These are phyloP conservation scores for Hipparchia sbordonii DNA, from an alignment of 2,888 invertebrate genomes.

Conservation along the genomic window DNA sequence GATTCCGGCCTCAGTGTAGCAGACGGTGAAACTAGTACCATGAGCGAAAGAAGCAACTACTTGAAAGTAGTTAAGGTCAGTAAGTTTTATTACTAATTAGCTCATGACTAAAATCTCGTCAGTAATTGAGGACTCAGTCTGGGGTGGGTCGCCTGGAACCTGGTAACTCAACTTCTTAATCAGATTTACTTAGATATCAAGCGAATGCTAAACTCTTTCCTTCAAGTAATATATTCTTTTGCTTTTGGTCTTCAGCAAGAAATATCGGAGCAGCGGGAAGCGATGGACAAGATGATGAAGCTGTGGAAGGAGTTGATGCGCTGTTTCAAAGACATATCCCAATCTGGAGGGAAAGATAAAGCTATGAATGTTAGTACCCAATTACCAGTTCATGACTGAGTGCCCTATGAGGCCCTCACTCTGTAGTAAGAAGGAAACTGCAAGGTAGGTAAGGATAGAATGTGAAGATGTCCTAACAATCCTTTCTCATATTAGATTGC, in stretches of 20 bases:
- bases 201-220: too few relatives aligned
- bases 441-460: too few relatives aligned
- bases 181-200: too few relatives aligned
- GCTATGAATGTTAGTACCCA: constrained; percentile 52
- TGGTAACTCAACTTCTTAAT: too few relatives aligned
- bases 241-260: constrained; percentile 60
- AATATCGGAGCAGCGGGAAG: constrained; percentile 73
- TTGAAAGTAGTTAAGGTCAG: constrained; percentile 70
- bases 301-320: constrained; percentile 78
- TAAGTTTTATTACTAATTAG: constrained; percentile 3
- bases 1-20: constrained; percentile 74
- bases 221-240: background rate
- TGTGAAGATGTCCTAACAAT: too few relatives aligned
- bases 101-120: background rate
- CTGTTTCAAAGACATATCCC: constrained; percentile 71
- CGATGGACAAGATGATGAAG: constrained; percentile 80
- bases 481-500: too few relatives aligned
- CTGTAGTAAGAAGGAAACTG: too few relatives aligned
- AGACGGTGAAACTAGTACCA: constrained; percentile 68
- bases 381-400: too few relatives aligned
- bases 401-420: too few relatives aligned
- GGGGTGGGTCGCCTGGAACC: too few relatives aligned
- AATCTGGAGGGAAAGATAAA: constrained; percentile 58
- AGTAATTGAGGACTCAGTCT: too few relatives aligned
- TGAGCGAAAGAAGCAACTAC: constrained; percentile 71